phyloP scores from a whole-genome alignment of 2,888 invertebrate species.

The Cetonia aurata region DNA sequence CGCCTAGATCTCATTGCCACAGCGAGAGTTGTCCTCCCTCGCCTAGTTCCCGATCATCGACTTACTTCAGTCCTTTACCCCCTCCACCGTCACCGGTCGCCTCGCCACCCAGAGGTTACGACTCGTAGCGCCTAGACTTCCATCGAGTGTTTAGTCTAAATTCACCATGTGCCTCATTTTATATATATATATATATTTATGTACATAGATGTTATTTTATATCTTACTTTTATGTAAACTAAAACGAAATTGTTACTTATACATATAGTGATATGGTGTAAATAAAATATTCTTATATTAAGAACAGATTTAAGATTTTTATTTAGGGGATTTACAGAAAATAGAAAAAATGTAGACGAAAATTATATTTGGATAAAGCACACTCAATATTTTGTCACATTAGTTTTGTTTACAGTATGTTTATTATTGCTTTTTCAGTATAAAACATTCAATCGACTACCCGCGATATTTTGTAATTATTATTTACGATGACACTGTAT shows the following conservation, averaged over 20 bases:
- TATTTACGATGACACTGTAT: too few relatives aligned
- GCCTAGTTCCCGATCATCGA: conserved; percentile 80
- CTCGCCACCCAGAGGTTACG: conserved; percentile 67
- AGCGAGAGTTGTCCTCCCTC: conserved; percentile 79
- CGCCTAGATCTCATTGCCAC: conserved; percentile 80
- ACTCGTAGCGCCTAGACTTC: conserved; percentile 54
- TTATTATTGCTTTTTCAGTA: too few relatives aligned
- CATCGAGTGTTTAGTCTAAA: conserved; percentile 25
- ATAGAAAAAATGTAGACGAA: too few relatives aligned
- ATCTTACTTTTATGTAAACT: conserved; percentile 41
- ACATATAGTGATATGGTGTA: conserved; percentile 36
- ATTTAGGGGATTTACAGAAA: too few relatives aligned
- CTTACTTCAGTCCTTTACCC: conserved; percentile 84
- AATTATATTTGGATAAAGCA: too few relatives aligned
- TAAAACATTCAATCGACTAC: too few relatives aligned
- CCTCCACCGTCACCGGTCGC: conserved; percentile 90
- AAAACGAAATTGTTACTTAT: conserved; percentile 44
- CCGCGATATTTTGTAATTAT: too few relatives aligned
- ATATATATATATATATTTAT: conserved; percentile 44
- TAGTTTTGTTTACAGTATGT: too few relatives aligned
- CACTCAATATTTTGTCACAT: too few relatives aligned
- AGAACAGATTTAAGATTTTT: background rate
- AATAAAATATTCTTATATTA: conserved; percentile 44
- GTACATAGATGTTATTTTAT: conserved; percentile 43
- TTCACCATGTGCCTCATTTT: conserved; percentile 44